phyloP scores from a whole-genome alignment of 2,888 invertebrate genomes.

The Halocaridina rubra region DNA sequence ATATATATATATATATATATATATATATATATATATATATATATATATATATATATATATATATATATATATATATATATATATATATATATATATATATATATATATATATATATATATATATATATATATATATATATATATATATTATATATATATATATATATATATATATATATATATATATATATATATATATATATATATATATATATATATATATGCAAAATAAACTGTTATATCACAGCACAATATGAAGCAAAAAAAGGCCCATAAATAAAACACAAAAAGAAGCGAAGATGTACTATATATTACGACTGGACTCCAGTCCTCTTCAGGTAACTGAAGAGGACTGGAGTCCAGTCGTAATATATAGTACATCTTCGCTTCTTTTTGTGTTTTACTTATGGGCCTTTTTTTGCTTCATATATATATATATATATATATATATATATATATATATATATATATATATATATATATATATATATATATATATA shows the following conservation, averaged over 20 bases:
- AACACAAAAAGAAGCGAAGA: no score
- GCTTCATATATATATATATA: not conserved
- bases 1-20: not conserved
- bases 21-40: not conserved
- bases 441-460: slow-evolving; percentile 12
- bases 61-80: slow-evolving; percentile 26
- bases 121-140: slow-evolving; percentile 8
- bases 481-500: slow-evolving; percentile 12
- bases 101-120: slow-evolving; percentile 17
- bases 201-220: not conserved
- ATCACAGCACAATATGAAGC: no score
- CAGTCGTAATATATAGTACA: no score
- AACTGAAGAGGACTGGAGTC: no score
- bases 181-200: slow-evolving; percentile 7
- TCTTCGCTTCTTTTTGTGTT: no score
- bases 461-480: slow-evolving; percentile 18
- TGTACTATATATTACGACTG: no score
- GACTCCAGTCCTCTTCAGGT: no score
- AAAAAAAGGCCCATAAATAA: no score
- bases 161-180: slow-evolving; percentile 8
- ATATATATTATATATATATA: not conserved
- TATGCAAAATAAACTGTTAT: no score
- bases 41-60: not conserved
- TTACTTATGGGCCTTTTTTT: no score
- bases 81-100: slow-evolving; percentile 13